Evolutionary conservation across 2,113 vertebrate genomes (phyloP).

Genomic region (Prionailurus viverrinus): DNA sequence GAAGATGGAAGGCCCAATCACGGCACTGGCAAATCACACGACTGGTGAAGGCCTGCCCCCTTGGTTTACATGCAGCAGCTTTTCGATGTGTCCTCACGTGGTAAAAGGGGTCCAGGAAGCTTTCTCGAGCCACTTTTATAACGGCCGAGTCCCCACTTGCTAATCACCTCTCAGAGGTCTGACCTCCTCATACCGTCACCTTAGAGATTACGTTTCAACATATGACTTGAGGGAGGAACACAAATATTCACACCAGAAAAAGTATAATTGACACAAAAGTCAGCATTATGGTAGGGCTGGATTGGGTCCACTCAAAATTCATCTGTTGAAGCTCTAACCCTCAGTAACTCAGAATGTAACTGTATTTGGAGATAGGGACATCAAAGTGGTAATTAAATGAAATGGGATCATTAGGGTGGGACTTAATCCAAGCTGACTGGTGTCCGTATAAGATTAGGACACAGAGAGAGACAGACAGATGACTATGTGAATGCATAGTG

Average conservation of each 20-base stretch:
- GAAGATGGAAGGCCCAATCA: background rate
- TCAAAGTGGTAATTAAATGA: background rate
- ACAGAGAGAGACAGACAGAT: background rate
- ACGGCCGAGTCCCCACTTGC: no score
- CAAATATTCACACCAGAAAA: background rate
- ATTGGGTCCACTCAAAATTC: background rate
- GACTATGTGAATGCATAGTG: background rate
- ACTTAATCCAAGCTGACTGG: background rate
- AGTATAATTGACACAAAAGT: background rate
- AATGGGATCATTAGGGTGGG: background rate
- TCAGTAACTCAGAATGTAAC: background rate
- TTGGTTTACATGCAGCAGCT: background rate
- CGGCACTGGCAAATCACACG: background rate
- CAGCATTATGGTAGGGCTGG: background rate
- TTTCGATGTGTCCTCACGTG: background rate
- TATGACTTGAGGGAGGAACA: background rate
- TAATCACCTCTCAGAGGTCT: background rate
- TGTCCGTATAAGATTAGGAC: background rate
- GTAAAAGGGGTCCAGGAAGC: background rate
- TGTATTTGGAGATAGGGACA: background rate
- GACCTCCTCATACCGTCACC: background rate
- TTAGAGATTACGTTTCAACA: background rate
- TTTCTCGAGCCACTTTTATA: background rate
- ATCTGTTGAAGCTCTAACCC: background rate
- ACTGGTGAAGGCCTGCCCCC: background rate